Evolutionary conservation across 2,797 vertebrate genomes (phyloP).

Genomic region (Australoheros facetus): DNA sequence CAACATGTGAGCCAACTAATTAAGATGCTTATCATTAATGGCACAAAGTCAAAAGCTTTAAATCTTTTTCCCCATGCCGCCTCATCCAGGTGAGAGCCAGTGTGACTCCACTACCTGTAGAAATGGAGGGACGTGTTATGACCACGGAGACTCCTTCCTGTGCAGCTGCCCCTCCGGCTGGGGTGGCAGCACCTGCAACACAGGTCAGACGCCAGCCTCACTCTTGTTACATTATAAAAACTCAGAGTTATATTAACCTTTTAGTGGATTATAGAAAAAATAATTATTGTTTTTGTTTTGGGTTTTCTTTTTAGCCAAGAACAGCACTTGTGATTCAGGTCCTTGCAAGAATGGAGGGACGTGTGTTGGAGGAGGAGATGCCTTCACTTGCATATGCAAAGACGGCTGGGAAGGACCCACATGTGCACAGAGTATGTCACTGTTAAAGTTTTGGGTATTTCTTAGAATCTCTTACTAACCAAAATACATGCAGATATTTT

Average conservation of each 20-base stretch:
- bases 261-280: too few species aligned
- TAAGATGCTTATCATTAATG: neutral
- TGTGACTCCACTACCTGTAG: slow-evolving; percentile 92
- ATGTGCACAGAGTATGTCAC: slow-evolving; percentile 88
- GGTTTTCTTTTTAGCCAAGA: slow-evolving; percentile 80
- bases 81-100: slow-evolving; percentile 88
- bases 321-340: slow-evolving; percentile 91
- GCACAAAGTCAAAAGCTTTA: slow-evolving; percentile 21
- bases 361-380: slow-evolving; percentile 89
- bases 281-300: neutral
- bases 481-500: neutral
- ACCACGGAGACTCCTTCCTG: slow-evolving; percentile 90
- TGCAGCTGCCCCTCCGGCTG: slow-evolving; percentile 90
- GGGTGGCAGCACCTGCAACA: slow-evolving; percentile 91
- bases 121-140: slow-evolving; percentile 92
- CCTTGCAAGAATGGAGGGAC: slow-evolving; percentile 94
- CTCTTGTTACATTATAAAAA: neutral
- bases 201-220: slow-evolving; percentile 75
- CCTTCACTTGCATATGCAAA: slow-evolving; percentile 95
- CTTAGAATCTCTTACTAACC: neutral
- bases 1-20: neutral
- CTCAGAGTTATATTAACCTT: neutral
- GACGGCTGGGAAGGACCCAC: slow-evolving; percentile 94
- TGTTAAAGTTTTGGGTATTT: neutral
- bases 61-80: slow-evolving; percentile 7